Percentiles rank a stretch among this genome's conserved stretches.
Evolutionary conservation across 2,797 vertebrate genomes (phyloP).

Genomic region (Acipenser oxyrinchus): DNA sequence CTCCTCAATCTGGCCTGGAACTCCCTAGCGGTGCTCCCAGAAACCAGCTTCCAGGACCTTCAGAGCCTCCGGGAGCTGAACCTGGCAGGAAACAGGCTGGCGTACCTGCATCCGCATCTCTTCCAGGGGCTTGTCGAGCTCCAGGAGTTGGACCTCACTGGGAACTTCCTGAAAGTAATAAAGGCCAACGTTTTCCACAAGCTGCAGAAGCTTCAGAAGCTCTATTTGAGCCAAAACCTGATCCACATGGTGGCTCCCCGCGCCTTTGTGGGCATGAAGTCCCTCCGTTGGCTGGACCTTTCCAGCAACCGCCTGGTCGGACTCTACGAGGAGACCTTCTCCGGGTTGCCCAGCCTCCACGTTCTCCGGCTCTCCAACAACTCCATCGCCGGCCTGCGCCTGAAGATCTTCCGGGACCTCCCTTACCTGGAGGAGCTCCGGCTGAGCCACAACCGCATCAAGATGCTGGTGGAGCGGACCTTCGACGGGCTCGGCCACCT

Average conservation of each 20-base stretch:
- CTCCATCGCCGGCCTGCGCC: constrained; percentile 62
- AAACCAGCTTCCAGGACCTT: constrained; percentile 74
- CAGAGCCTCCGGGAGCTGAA: constrained; percentile 77
- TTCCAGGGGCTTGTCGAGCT: constrained; percentile 81
- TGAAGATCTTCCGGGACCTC: constrained; percentile 83
- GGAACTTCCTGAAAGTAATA: constrained; percentile 77
- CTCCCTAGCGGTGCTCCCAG: constrained; percentile 75
- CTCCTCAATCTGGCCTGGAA: constrained; percentile 92
- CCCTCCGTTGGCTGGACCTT: constrained; percentile 87
- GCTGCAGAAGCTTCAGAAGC: constrained; percentile 83
- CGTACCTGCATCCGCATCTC: constrained; percentile 82
- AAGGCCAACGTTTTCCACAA: constrained; percentile 82
- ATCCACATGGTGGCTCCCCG: constrained; percentile 74
- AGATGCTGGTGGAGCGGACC: constrained; percentile 62
- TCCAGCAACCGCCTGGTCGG: constrained; percentile 77
- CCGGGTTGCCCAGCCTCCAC: constrained; percentile 74
- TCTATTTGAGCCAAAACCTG: constrained; percentile 85
- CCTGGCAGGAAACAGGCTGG: constrained; percentile 82
- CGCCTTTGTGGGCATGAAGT: constrained; percentile 83
- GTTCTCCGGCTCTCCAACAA: constrained; percentile 89
- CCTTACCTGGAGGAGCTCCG: constrained; percentile 86
- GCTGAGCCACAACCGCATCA: constrained; percentile 77
- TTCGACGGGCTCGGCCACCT: constrained; percentile 84
- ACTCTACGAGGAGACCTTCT: constrained; percentile 81
- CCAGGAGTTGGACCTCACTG: constrained; percentile 83